Evolutionary conservation across 2,113 vertebrate genomes (phyloP).

Genomic region (Ammodytes dubius): DNA sequence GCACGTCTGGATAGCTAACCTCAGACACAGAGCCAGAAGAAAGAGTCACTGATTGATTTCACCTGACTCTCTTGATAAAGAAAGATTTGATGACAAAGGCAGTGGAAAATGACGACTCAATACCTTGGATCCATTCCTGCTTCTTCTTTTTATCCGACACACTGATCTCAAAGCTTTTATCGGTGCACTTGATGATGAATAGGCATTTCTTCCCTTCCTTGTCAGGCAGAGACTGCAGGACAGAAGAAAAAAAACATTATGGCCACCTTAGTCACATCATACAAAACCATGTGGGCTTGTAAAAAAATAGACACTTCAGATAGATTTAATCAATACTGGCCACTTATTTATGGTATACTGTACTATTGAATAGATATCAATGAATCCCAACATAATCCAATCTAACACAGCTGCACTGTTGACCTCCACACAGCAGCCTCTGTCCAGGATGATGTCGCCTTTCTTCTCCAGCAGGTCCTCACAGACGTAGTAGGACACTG

Average conservation of each 20-base stretch:
- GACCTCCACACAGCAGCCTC: slow-evolving; percentile 94
- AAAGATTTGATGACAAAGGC: not conserved
- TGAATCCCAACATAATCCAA: not conserved
- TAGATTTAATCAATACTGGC: not conserved
- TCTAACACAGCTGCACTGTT: not conserved
- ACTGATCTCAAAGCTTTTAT: slow-evolving; percentile 96
- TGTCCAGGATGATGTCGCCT: slow-evolving; percentile 91
- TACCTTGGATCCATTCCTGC: slow-evolving; percentile 98
- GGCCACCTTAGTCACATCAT: not conserved
- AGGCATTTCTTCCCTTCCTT: slow-evolving; percentile 96
- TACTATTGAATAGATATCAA: not conserved
- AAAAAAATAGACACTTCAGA: not conserved
- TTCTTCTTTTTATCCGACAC: slow-evolving; percentile 98
- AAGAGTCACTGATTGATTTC: not conserved
- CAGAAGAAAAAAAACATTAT: slow-evolving; percentile 30
- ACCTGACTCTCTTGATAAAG: not conserved
- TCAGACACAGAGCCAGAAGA: not conserved
- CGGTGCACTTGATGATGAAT: slow-evolving; percentile 92
- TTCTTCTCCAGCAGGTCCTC: slow-evolving; percentile 95
- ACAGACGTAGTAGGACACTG: slow-evolving; percentile 91
- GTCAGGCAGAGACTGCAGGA: slow-evolving; percentile 91
- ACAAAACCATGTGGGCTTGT: not conserved
- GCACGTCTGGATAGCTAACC: slow-evolving; percentile 91
- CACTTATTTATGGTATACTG: not conserved
- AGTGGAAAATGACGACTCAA: not conserved